Conservation (phyloP, 2,797 vertebrate genomes). For the Glossophaga mutica region DNA sequence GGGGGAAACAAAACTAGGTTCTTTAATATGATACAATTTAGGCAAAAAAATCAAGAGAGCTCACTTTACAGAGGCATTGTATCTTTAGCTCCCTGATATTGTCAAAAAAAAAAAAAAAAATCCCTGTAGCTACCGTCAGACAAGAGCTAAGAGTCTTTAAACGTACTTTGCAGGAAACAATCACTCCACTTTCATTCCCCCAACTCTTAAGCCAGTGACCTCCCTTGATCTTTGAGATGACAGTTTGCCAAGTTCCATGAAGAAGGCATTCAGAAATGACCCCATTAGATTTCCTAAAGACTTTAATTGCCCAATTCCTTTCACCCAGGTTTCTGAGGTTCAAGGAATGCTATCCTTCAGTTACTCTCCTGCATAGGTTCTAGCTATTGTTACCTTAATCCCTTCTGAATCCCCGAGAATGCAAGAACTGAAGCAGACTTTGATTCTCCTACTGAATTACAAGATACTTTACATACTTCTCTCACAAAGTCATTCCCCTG, state of each 20-base stretch:
- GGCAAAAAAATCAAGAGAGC: conserved; percentile 27
- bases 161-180: conserved; percentile 72
- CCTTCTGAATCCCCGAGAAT: conserved; percentile 82
- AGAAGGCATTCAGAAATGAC: conserved; percentile 70
- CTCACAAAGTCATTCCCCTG: conserved; percentile 75
- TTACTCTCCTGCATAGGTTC: conserved; percentile 72
- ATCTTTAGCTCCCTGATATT: conserved; percentile 16
- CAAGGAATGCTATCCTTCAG: conserved; percentile 82
- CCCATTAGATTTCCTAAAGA: conserved; percentile 80
- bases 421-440: conserved; percentile 72
- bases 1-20: background rate
- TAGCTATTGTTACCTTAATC: conserved; percentile 81
- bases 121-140: conserved; percentile 45
- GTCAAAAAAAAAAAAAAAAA: background rate
- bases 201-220: conserved; percentile 67
- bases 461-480: conserved; percentile 81
- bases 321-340: conserved; percentile 75
- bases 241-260: conserved; percentile 74
- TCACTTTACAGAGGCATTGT: conserved; percentile 35
- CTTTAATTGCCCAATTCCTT: conserved; percentile 82
- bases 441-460: conserved; percentile 81
- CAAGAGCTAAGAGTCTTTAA: conserved; percentile 59
- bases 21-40: background rate
- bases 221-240: conserved; percentile 75
- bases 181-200: conserved; percentile 65